A percentile compares a stretch with the other conserved stretches of the same genome.
These are phyloP conservation scores for Anoplolepis gracilipes DNA, from an alignment of 1,140 invertebrate species.

Conservation along the genomic window DNA sequence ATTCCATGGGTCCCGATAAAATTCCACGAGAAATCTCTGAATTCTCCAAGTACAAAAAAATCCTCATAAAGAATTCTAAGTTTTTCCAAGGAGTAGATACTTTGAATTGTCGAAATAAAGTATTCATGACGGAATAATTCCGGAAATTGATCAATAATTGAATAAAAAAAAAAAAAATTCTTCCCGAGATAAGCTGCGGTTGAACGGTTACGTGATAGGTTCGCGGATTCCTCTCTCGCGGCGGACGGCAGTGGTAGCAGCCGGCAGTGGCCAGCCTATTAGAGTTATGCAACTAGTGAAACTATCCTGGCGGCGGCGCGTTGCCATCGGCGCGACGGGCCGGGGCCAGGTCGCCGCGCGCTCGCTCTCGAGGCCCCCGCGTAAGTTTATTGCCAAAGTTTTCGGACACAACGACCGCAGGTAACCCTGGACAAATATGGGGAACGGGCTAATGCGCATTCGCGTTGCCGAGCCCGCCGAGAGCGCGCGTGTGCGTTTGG, in stretches of 20 bases:
- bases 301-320: conserved; percentile 73
- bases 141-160: not conserved
- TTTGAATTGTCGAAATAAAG: not conserved
- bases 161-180: not conserved
- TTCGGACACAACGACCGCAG: conserved; percentile 85
- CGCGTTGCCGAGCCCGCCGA: conserved; percentile 64
- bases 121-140: not conserved
- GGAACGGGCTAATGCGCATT: conserved; percentile 76
- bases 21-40: too few relatives aligned
- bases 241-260: conserved; percentile 51
- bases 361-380: conserved; percentile 73
- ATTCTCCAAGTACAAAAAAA: too few relatives aligned
- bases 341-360: conserved; percentile 48
- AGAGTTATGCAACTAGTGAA: conserved; percentile 78
- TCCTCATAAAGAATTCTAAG: too few relatives aligned
- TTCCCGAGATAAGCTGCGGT: not conserved
- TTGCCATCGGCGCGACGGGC: conserved; percentile 38
- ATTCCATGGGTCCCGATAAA: too few relatives aligned
- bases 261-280: conserved; percentile 58
- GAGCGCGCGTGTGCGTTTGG: not conserved
- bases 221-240: not conserved
- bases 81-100: too few relatives aligned
- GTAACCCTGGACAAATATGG: conserved; percentile 81
- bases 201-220: not conserved
- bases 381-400: conserved; percentile 86